These are phyloP conservation scores for Amblyteles armatorius DNA, from an alignment of 2,888 invertebrate species.

Conservation along the genomic window DNA sequence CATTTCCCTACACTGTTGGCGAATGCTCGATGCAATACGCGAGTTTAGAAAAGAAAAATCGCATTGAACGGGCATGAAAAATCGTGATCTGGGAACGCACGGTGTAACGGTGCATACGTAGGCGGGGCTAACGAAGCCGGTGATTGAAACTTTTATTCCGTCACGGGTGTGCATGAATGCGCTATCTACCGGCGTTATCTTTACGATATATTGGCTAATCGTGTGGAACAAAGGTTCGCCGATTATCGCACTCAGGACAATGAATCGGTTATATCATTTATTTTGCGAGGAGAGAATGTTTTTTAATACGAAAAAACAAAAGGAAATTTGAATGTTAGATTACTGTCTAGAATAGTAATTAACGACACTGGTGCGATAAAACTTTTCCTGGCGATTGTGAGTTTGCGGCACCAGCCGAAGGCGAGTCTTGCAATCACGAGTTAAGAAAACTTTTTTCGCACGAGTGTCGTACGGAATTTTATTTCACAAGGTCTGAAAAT, in stretches of 20 bases:
- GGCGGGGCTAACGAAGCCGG: background rate
- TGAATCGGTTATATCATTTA: background rate
- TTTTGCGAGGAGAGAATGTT: background rate
- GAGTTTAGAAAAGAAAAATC: background rate
- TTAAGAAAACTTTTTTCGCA: too few species aligned
- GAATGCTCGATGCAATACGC: background rate
- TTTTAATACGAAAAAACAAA: background rate
- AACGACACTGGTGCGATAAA: too few species aligned
- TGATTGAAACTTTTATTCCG: background rate
- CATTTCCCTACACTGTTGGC: background rate
- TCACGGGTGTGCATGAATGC: background rate
- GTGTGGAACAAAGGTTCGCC: slow-evolving; percentile 13
- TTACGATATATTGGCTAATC: slow-evolving; percentile 18
- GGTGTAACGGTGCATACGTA: background rate
- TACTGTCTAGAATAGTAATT: background rate
- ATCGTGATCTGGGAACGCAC: background rate
- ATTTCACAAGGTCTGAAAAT: too few species aligned
- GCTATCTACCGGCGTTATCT: slow-evolving; percentile 23
- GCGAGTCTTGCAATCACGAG: too few species aligned
- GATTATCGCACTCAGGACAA: background rate
- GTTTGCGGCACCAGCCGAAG: too few species aligned
- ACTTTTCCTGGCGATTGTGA: too few species aligned
- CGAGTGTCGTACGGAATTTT: too few species aligned
- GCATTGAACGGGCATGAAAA: background rate
- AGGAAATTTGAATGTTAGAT: background rate